Evolutionary conservation across 2,113 vertebrate genomes (phyloP).

Genomic region (Tupaia tana): DNA sequence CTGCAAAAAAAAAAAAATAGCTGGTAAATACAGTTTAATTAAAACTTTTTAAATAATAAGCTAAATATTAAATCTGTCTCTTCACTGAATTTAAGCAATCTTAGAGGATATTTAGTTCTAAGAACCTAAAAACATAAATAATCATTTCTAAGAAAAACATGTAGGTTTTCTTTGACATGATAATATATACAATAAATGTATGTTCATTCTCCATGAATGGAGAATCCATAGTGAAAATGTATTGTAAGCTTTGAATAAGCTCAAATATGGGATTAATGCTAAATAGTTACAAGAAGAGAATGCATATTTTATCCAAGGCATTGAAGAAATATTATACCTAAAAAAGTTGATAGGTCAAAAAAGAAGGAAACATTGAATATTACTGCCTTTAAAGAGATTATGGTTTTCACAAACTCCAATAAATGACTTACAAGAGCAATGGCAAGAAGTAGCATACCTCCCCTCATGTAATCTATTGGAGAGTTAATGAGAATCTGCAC

Average conservation of each 20-base stretch:
- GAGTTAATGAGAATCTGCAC: constrained; percentile 69
- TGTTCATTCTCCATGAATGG: too few species aligned
- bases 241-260: too few species aligned
- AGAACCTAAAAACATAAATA: neutral
- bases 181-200: constrained; percentile 69
- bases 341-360: too few species aligned
- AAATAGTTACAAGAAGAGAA: too few species aligned
- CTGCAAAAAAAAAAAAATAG: too few species aligned
- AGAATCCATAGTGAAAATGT: too few species aligned
- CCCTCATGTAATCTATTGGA: constrained; percentile 52
- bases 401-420: constrained; percentile 67
- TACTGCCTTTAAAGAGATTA: constrained; percentile 79
- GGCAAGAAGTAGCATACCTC: constrained; percentile 63
- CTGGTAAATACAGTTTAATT: neutral
- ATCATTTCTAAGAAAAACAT: constrained; percentile 74
- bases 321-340: too few species aligned
- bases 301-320: too few species aligned
- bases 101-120: constrained; percentile 35
- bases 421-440: constrained; percentile 19
- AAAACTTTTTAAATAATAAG: constrained; percentile 7
- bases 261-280: too few species aligned
- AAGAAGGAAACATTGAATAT: constrained; percentile 75
- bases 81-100: neutral
- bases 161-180: constrained; percentile 75
- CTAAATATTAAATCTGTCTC: neutral